Evolutionary conservation across 2,888 invertebrate genomes (phyloP).

Genomic region (Dione juno): DNA sequence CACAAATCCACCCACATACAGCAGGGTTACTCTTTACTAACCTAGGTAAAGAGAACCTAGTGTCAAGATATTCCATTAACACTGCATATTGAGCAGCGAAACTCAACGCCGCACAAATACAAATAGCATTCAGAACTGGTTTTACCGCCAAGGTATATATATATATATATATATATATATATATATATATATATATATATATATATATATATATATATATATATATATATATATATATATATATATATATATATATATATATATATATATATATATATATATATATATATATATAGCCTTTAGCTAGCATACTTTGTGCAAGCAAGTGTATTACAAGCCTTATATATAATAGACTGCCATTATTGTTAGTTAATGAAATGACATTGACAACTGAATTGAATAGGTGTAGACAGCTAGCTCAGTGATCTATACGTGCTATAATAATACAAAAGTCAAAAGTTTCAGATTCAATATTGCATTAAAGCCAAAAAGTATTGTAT

Average conservation of each 20-base stretch:
- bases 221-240: not conserved
- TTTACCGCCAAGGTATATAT: too few species aligned
- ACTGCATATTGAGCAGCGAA: not conserved
- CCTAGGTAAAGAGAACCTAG: not conserved
- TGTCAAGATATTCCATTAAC: not conserved
- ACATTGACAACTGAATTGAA: conserved; percentile 43
- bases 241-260: not conserved
- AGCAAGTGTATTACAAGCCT: conserved; percentile 44
- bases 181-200: not conserved
- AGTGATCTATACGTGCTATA: not conserved
- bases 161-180: not conserved
- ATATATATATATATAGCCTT: not conserved
- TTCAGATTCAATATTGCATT: not conserved
- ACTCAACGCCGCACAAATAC: not conserved
- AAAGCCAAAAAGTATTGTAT: not conserved
- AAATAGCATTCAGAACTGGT: too few species aligned
- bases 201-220: not conserved
- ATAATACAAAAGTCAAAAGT: not conserved
- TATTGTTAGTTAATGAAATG: conserved; percentile 60
- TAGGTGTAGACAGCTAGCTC: conserved; percentile 2
- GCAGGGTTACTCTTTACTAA: too few species aligned
- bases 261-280: not conserved
- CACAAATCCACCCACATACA: not conserved
- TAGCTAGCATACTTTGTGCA: not conserved
- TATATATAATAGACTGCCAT: conserved; percentile 66